phyloP scores from a whole-genome alignment of 2,888 invertebrate species.

The Tigriopus californicus region DNA sequence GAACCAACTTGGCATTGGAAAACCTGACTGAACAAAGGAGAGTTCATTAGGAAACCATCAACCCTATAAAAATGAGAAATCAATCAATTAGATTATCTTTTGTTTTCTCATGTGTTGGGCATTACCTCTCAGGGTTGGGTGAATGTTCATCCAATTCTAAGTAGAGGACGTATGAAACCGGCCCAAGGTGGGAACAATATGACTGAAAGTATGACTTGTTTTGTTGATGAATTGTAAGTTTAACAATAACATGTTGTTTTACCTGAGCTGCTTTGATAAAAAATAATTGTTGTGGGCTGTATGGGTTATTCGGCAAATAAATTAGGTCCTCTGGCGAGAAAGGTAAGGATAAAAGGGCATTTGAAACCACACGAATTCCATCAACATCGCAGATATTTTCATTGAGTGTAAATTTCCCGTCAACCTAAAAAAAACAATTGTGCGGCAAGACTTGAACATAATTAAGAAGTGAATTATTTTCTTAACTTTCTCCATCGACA shows the following conservation, averaged over 20 bases:
- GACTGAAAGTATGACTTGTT: slow-evolving; percentile 4
- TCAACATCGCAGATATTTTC: slow-evolving; percentile 12
- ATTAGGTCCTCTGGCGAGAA: slow-evolving; percentile 1
- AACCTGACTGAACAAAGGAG: background rate
- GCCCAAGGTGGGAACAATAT: slow-evolving; percentile 11
- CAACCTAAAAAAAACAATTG: slow-evolving; percentile 7
- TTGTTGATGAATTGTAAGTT: too few relatives aligned
- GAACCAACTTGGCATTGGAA: slow-evolving; percentile 7
- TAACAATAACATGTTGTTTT: background rate
- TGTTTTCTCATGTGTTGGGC: background rate
- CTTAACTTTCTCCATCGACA: too few relatives aligned
- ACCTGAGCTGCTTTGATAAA: slow-evolving; percentile 13
- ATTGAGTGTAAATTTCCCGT: slow-evolving; percentile 5
- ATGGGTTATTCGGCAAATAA: slow-evolving; percentile 10
- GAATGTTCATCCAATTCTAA: slow-evolving; percentile 12
- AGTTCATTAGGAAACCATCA: slow-evolving; percentile 5
- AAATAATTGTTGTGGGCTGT: slow-evolving; percentile 3
- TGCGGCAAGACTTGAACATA: too few relatives aligned
- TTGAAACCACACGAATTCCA: slow-evolving; percentile 3
- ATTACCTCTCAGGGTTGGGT: slow-evolving; percentile 12
- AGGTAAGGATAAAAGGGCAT: background rate
- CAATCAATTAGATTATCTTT: background rate
- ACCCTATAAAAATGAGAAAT: background rate
- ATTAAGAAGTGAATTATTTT: too few relatives aligned
- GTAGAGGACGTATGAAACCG: slow-evolving; percentile 13